Evolutionary conservation across 2,797 vertebrate species (phyloP).

Genomic region (Halcyon leucocephala): DNA sequence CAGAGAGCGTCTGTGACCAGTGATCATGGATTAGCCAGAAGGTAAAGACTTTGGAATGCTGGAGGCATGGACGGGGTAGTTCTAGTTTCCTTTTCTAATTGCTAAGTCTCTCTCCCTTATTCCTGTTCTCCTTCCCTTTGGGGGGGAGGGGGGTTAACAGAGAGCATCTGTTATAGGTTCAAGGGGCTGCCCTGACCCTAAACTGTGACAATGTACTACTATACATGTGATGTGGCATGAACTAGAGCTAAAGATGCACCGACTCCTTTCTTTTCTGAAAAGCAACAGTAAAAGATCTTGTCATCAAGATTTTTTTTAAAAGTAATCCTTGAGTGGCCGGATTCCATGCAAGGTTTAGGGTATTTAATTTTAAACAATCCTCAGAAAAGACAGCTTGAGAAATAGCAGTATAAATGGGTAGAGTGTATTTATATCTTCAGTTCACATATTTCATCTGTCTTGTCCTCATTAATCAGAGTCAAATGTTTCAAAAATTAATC

Average conservation of each 20-base stretch:
- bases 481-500: constrained; percentile 25
- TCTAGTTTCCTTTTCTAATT: too few species aligned
- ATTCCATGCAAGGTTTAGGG: background rate
- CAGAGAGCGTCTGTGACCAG: too few species aligned
- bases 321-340: background rate
- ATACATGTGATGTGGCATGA: background rate
- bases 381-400: background rate
- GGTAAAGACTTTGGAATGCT: too few species aligned
- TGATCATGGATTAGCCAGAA: too few species aligned
- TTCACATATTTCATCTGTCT: background rate
- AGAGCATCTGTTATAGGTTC: too few species aligned
- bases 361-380: background rate
- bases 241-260: background rate
- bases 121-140: too few species aligned
- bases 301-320: background rate
- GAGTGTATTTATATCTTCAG: background rate
- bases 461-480: constrained; percentile 26
- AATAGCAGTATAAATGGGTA: background rate
- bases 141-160: too few species aligned
- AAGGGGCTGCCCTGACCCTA: too few species aligned
- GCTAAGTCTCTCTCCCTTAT: too few species aligned
- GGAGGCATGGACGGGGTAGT: too few species aligned
- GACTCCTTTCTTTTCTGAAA: background rate
- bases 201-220: too few species aligned
- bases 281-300: background rate